Evolutionary conservation across 2,888 invertebrate species (phyloP).

Genomic region (Sussaba pulchella): DNA sequence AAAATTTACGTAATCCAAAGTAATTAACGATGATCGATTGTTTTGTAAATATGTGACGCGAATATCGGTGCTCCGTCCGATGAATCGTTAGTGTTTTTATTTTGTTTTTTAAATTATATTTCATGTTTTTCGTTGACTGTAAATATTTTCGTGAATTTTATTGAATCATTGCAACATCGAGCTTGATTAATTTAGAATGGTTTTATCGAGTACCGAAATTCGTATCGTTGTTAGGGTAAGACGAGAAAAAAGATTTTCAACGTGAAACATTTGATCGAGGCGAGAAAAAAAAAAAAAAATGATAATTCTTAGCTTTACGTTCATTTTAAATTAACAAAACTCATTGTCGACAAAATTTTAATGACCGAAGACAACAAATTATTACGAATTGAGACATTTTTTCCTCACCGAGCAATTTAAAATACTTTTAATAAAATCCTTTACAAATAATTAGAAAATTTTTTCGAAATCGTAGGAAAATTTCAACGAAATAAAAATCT

Average conservation of each 20-base stretch:
- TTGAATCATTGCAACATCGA: constrained; percentile 1
- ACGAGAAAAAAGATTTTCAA: neutral
- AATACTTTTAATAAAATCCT: no score
- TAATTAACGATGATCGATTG: constrained; percentile 39
- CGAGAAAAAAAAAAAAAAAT: neutral
- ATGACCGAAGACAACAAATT: no score
- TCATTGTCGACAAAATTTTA: no score
- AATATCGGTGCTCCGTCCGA: constrained; percentile 40
- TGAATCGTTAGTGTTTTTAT: constrained; percentile 21
- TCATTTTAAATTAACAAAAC: no score
- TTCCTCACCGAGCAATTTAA: no score
- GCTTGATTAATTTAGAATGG: constrained; percentile 31
- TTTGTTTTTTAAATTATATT: neutral
- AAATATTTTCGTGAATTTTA: constrained; percentile 25
- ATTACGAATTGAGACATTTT: no score
- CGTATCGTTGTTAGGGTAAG: neutral
- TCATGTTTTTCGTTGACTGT: constrained; percentile 24
- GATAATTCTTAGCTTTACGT: neutral
- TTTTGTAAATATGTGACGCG: constrained; percentile 48
- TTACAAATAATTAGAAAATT: no score
- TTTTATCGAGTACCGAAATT: constrained; percentile 18
- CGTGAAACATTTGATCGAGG: neutral
- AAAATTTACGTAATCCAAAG: constrained; percentile 43
- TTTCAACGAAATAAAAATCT: no score
- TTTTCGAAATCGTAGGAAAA: no score